Evolutionary conservation across 1,140 invertebrate species (phyloP), one percentile per base, ranked within the genome.

Genomic region (Ips typographus): DNA sequence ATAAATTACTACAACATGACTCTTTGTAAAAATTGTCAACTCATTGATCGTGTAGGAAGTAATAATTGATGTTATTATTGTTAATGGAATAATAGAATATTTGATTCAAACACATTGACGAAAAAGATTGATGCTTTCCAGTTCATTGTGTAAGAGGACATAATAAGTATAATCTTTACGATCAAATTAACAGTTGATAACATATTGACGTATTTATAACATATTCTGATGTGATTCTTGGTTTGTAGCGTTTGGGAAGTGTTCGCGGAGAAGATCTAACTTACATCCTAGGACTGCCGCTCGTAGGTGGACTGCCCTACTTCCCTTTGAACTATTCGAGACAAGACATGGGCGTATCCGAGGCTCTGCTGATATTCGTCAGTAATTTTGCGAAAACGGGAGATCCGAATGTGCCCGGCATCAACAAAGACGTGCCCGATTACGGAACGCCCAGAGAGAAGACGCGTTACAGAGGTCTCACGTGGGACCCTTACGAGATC

Each of bases 221-320:
- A 22, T 22, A 22, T 22, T 22, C 22, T 22, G 22, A 22, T 22
- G 22, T 22, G 3, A 49, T 51, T 65, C 40, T 55, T 39, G 40
- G 40, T 41, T 65, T 55, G 2, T 43, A 93, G 87, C 83, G 90
- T 36, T 78, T 93, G 43, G 93, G 93, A 0, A 92, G 91, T 74
- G 87, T 95, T 0, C 85, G 91, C 39, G 92, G 94, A 4, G 94
- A 96, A 77, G 93, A 94, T 55, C 81, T 96, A 44, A 84, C 91
- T 1, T 96, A 95, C 80, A 86, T 96, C 60, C 88, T 96, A 72
- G 94, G 94, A 0, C 86, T 93, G 49, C 94, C 94, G 0, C 79
- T 96, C 55, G 89, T 94, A 39, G 88, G 87, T 1, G 91, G 85
- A 38, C 80, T 83, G 65, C 83, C 85, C 6, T 83, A 83, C 70